Conservation (phyloP, 2,888 invertebrate species). For the Yponomeuta sedellus region DNA sequence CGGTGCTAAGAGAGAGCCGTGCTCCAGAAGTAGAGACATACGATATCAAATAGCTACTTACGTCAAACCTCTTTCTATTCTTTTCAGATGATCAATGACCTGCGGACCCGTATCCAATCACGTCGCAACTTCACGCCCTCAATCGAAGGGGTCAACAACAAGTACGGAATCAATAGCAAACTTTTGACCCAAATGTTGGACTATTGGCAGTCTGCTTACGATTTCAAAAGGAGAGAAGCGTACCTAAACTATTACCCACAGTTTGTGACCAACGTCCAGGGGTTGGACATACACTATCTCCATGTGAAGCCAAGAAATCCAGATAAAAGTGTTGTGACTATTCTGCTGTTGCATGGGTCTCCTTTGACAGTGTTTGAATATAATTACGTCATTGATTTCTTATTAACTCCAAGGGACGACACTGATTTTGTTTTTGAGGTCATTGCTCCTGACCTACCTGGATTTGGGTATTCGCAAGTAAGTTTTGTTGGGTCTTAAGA, state of each 20-base stretch:
- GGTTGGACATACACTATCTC: constrained; percentile 84
- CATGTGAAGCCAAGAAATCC: constrained; percentile 76
- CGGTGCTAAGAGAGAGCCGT: too few relatives aligned
- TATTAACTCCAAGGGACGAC: constrained; percentile 28
- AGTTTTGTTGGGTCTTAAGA: constrained; percentile 6
- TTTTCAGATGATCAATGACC: constrained; percentile 15
- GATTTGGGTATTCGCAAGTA: constrained; percentile 21
- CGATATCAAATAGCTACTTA: too few relatives aligned
- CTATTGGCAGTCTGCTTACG: constrained; percentile 87
- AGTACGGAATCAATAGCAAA: constrained; percentile 87
- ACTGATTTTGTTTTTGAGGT: constrained; percentile 70
- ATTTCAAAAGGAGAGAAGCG: constrained; percentile 78
- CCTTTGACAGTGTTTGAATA: constrained; percentile 28
- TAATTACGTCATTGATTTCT: constrained; percentile 1
- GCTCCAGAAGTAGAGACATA: too few relatives aligned
- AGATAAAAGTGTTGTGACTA: constrained; percentile 4
- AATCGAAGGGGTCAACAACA: constrained; percentile 81
- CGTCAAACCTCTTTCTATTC: too few relatives aligned
- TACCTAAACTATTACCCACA: constrained; percentile 86
- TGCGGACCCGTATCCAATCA: background rate
- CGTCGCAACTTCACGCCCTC: constrained; percentile 44
- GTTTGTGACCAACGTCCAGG: constrained; percentile 84
- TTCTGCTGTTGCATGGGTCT: constrained; percentile 57
- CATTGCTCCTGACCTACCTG: constrained; percentile 52
- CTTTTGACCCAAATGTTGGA: constrained; percentile 80